Evolutionary conservation across 2,888 invertebrate genomes (phyloP).

Genomic region (Lithophane semibrunnea): DNA sequence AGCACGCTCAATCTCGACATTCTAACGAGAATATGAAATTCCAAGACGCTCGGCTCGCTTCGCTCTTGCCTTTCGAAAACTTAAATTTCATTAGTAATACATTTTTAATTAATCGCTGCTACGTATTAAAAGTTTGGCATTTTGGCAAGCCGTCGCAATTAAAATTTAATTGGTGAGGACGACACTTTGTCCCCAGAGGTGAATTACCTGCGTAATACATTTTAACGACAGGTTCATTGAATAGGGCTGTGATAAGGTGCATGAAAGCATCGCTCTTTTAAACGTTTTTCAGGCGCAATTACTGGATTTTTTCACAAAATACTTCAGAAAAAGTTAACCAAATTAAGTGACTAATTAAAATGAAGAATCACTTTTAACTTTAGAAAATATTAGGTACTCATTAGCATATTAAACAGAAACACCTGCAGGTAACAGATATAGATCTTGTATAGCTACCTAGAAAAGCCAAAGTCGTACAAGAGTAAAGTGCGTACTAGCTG

Average conservation of each 20-base stretch:
- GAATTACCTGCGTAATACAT: constrained; percentile 64
- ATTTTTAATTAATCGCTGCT: constrained; percentile 79
- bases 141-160: constrained; percentile 69
- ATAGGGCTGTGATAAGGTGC: constrained; percentile 27
- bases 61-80: constrained; percentile 67
- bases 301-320: background rate
- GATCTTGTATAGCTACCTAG: constrained; percentile 16
- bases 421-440: constrained; percentile 6
- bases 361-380: constrained; percentile 13
- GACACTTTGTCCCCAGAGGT: constrained; percentile 67
- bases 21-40: constrained; percentile 77
- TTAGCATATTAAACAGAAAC: constrained; percentile 42
- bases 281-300: constrained; percentile 7
- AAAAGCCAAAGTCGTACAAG: constrained; percentile 31
- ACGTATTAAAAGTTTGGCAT: constrained; percentile 78
- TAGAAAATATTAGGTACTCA: constrained; percentile 28
- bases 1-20: constrained; percentile 70
- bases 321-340: constrained; percentile 1
- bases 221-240: constrained; percentile 53
- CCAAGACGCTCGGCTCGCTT: constrained; percentile 66
- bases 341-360: constrained; percentile 15
- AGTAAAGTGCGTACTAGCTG: constrained; percentile 49
- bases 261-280: constrained; percentile 29
- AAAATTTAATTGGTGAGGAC: constrained; percentile 72
- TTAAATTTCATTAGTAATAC: constrained; percentile 79